A percentile compares a stretch with the other conserved stretches of the same genome.
Evolutionary conservation across 2,113 vertebrate genomes (phyloP).

Genomic region (Seriola rivoliana): DNA sequence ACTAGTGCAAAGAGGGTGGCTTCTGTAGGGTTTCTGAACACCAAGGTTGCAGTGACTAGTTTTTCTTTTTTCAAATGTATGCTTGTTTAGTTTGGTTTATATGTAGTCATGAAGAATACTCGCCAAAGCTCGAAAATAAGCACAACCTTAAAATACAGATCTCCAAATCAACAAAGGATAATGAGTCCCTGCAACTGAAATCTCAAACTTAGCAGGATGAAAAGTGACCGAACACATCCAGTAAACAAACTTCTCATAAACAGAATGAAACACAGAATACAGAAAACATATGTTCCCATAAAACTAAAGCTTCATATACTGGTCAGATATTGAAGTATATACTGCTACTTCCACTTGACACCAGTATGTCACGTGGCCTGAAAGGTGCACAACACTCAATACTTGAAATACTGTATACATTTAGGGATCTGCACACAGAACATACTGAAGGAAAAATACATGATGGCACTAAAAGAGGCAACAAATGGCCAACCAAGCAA

Average conservation of each 20-base stretch:
- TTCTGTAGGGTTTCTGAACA: constrained; percentile 17
- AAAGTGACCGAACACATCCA: not conserved
- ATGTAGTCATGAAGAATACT: no score
- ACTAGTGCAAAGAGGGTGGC: constrained; percentile 39
- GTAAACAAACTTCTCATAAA: not conserved
- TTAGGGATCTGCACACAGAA: no score
- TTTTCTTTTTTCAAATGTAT: not conserved
- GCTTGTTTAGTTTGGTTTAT: no score
- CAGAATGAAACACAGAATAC: not conserved
- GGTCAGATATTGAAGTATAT: no score
- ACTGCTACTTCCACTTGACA: no score
- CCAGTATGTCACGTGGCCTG: no score
- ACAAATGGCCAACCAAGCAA: not conserved
- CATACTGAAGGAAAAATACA: no score
- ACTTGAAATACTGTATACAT: no score
- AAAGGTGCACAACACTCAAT: no score
- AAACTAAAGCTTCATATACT: no score
- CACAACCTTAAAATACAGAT: not conserved
- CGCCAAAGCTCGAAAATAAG: not conserved
- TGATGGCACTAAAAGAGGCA: no score
- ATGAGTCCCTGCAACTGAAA: not conserved
- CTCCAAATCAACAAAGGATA: not conserved
- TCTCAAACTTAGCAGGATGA: not conserved
- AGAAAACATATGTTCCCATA: constrained; percentile 5
- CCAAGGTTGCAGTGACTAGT: not conserved